Percentiles rank a stretch among this genome's conserved stretches.
Conservation (phyloP, 2,888 invertebrate species). For the Cerceris rybyensis region DNA sequence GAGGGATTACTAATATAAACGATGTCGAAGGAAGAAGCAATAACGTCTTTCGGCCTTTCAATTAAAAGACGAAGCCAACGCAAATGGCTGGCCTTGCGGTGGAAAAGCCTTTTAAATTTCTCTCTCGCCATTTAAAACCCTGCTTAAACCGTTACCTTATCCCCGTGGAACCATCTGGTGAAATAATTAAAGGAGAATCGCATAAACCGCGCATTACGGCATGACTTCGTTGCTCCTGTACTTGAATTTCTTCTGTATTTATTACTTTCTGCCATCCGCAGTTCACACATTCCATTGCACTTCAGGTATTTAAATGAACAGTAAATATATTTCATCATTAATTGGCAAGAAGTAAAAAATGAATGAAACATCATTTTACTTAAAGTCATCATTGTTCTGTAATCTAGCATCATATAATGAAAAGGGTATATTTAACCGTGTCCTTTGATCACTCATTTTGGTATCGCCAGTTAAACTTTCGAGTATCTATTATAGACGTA, state of each 20-base stretch:
- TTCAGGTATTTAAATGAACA: too few relatives aligned
- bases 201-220: constrained; percentile 48
- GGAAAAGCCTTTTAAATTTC: constrained; percentile 56
- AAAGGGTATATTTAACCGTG: too few relatives aligned
- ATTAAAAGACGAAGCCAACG: constrained; percentile 59
- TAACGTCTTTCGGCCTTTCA: constrained; percentile 57
- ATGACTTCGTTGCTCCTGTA: constrained; percentile 23
- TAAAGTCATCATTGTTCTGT: too few relatives aligned
- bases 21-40: constrained; percentile 28
- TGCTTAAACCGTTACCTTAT: constrained; percentile 60
- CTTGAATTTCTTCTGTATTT: constrained; percentile 26
- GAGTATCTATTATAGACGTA: too few relatives aligned
- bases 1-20: constrained; percentile 31
- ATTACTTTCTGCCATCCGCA: constrained; percentile 42
- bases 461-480: too few relatives aligned
- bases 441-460: too few relatives aligned
- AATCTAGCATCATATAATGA: too few relatives aligned
- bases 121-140: constrained; percentile 54
- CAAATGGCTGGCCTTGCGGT: constrained; percentile 42
- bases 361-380: too few relatives aligned
- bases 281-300: too few relatives aligned
- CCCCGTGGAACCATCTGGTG: constrained; percentile 59
- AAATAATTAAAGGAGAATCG: constrained; percentile 66
- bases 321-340: too few relatives aligned
- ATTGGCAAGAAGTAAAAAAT: too few relatives aligned